These are phyloP conservation scores for Salpingus planirostris DNA, from an alignment of 2,888 invertebrate genomes.

Conservation along the genomic window DNA sequence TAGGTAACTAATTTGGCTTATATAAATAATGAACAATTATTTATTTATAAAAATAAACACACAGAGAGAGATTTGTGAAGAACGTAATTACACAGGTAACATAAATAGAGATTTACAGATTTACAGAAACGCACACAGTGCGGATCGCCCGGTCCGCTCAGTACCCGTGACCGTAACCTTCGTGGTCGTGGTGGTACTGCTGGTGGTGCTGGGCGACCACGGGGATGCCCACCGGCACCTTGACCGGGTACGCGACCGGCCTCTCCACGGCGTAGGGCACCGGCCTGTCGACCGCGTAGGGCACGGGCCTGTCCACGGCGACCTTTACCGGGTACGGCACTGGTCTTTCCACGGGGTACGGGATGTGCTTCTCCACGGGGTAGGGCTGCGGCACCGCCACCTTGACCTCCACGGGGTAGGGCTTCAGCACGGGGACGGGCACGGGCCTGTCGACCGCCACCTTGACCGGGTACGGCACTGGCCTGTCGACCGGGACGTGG, in stretches of 20 bases:
- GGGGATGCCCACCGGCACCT: conserved; percentile 46
- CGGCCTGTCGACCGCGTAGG: conserved; percentile 57
- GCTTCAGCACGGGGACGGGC: conserved; percentile 56
- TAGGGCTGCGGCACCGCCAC: conserved; percentile 60
- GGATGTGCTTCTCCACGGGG: conserved; percentile 56
- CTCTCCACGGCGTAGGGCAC: conserved; percentile 58
- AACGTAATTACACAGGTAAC: no score
- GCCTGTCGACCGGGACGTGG: conserved; percentile 60
- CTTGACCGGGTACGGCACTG: conserved; percentile 57
- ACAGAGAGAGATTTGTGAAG: no score
- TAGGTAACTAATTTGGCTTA: conserved; percentile 16
- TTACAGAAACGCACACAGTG: conserved; percentile 29
- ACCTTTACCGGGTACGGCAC: conserved; percentile 60
- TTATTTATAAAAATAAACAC: conserved; percentile 22
- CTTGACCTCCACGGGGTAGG: conserved; percentile 45
- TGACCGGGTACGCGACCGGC: conserved; percentile 55
- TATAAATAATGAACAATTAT: conserved; percentile 23
- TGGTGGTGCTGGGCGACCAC: conserved; percentile 19
- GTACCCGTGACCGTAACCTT: conserved; percentile 16
- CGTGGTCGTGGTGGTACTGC: conserved; percentile 10
- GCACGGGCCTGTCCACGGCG: conserved; percentile 44
- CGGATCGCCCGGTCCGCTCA: conserved; percentile 23
- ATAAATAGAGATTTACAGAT: conserved; percentile 27
- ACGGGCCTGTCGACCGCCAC: conserved; percentile 46
- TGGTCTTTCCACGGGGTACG: conserved; percentile 54